Evolutionary conservation across 2,888 invertebrate species (phyloP), one percentile per base, ranked within the genome.

Genomic region (Coleophora flavipennella): DNA sequence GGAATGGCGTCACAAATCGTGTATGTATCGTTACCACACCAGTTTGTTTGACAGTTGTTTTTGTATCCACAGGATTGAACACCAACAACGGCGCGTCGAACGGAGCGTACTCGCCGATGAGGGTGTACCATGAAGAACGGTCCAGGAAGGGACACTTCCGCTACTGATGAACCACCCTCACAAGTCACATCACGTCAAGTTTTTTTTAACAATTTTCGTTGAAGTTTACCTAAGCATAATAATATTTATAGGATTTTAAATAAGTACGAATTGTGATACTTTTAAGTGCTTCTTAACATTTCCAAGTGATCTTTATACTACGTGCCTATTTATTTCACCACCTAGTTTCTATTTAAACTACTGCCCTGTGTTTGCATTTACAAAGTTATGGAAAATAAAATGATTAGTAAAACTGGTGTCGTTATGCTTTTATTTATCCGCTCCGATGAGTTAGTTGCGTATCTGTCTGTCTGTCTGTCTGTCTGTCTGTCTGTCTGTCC

Each of bases 71-170:
- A 91, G 91, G 88, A 48, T 78, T 89, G 68, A 90, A 90, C 61
- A 74, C 86, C 14, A 89, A n/a, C n/a, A n/a, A 88, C 50, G 85
- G 85, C 38, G 72, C 71, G 14, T 74, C 86, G 2, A 91, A 90
- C 57, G 92, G 92, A 38, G 90, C 88, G 46, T 93, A 93, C 62
- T 91, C 93, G 11, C 93, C 93, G 1, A 86, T 93, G 64, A 84
- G 92, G 53, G 92, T 93, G 9, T 93, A 93, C 62, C 93, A 93
- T 72, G 93, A 93, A 61, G 91, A 92, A 58, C 86, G 91, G 58
- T 92, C 92, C 46, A 89, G 90, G 62, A 93, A 93, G 73, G 92
- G 92, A 44, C 92, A 93, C 65, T 93, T 93, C 83, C 89, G 92
- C 68, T 93, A 93, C 73, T 93, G 86, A 87, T n/a, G n/a, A n/a